Evolutionary conservation across 2,888 invertebrate genomes (phyloP).

Genomic region (Argyresthia goedartella): DNA sequence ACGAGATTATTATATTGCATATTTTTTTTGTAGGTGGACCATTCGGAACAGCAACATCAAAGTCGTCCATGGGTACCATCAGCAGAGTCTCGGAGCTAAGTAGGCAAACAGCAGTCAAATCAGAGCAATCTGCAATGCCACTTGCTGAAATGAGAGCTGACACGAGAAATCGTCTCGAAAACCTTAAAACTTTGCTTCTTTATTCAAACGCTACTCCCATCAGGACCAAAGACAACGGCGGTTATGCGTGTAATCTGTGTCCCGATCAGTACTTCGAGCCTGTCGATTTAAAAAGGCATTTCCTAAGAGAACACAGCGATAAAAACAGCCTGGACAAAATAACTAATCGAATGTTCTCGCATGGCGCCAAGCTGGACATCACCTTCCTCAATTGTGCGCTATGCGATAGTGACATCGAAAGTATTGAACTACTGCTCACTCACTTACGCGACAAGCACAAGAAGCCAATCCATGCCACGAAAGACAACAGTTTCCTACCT

Average conservation of each 20-base stretch:
- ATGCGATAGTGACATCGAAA: constrained; percentile 39
- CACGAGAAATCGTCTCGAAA: constrained; percentile 19
- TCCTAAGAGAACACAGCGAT: constrained; percentile 44
- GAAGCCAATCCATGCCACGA: constrained; percentile 45
- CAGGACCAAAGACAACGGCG: constrained; percentile 25
- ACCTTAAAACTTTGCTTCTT: constrained; percentile 24
- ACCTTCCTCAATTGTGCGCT: constrained; percentile 45
- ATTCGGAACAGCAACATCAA: not conserved
- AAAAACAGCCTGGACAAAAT: constrained; percentile 56
- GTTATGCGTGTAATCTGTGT: constrained; percentile 35
- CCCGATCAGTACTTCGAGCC: constrained; percentile 25
- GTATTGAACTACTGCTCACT: constrained; percentile 49
- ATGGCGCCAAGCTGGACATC: constrained; percentile 58
- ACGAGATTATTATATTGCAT: no score
- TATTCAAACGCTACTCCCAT: constrained; percentile 41
- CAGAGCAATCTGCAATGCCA: no score
- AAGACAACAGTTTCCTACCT: constrained; percentile 57
- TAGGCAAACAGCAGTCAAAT: no score
- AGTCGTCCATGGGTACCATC: not conserved
- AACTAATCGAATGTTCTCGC: constrained; percentile 57
- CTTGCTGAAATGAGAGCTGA: not conserved
- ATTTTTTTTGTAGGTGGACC: constrained; percentile 13
- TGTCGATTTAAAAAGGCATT: constrained; percentile 24
- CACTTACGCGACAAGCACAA: constrained; percentile 42
- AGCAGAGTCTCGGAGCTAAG: not conserved